A percentile compares a stretch with the other conserved stretches of the same genome.
Evolutionary conservation across 1,140 invertebrate genomes (phyloP).

Genomic region (Ceratina australensis): DNA sequence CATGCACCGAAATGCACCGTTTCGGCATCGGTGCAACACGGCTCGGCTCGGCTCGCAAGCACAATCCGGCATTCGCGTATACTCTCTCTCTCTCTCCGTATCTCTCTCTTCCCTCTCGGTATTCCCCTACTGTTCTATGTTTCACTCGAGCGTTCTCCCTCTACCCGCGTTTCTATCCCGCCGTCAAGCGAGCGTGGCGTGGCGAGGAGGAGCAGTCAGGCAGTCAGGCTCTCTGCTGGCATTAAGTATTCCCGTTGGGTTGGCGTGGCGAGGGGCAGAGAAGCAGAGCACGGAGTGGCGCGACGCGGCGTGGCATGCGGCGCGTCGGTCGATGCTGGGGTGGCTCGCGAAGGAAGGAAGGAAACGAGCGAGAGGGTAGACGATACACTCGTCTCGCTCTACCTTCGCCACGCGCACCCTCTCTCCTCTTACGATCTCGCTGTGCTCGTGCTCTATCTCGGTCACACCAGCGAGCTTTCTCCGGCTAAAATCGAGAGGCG

Average conservation of each 20-base stretch:
- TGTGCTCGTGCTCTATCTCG: conserved; percentile 10
- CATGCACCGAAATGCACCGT: conserved; percentile 49
- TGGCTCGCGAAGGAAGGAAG: conserved; percentile 60
- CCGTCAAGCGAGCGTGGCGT: conserved; percentile 71
- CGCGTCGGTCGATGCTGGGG: conserved; percentile 73
- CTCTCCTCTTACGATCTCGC: neutral
- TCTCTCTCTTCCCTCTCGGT: neutral
- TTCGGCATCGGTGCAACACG: conserved; percentile 39
- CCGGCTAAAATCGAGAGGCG: conserved; percentile 36
- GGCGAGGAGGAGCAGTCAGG: conserved; percentile 69
- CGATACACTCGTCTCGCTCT: neutral
- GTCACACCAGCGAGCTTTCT: conserved; percentile 29
- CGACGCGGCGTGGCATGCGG: conserved; percentile 44
- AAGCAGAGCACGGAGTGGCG: conserved; percentile 55
- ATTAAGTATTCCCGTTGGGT: conserved; percentile 79
- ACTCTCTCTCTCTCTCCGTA: neutral
- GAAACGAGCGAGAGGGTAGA: conserved; percentile 53
- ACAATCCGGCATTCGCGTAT: conserved; percentile 30
- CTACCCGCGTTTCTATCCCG: conserved; percentile 55
- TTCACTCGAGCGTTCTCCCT: conserved; percentile 47
- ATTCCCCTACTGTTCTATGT: conserved; percentile 1
- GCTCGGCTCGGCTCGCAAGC: conserved; percentile 34
- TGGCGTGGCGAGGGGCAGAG: conserved; percentile 65
- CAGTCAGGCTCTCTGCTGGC: conserved; percentile 68
- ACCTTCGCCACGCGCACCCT: conserved; percentile 13